Conservation (phyloP, 2,797 vertebrate species). For the Molossus alvarezi region DNA sequence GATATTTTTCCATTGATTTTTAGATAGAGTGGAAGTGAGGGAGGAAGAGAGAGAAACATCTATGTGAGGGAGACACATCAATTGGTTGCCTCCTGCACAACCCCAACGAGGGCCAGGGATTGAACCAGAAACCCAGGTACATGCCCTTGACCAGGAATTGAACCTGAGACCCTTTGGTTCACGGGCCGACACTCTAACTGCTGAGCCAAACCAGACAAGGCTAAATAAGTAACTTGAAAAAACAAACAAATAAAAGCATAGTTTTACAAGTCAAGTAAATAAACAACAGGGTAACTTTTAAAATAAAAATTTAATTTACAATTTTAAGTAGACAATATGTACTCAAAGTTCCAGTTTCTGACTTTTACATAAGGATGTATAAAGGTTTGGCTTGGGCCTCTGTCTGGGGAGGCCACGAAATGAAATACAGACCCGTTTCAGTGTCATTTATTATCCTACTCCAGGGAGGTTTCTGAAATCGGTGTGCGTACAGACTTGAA, state of each 20-base stretch:
- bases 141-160: too few relatives aligned
- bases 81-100: too few relatives aligned
- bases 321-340: not conserved
- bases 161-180: too few relatives aligned
- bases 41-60: too few relatives aligned
- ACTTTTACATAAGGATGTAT: not conserved
- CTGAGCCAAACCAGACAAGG: too few relatives aligned
- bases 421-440: not conserved
- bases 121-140: too few relatives aligned
- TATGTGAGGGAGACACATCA: too few relatives aligned
- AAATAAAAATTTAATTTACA: conserved; percentile 30
- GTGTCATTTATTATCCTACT: not conserved
- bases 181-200: too few relatives aligned
- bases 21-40: too few relatives aligned
- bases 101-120: too few relatives aligned
- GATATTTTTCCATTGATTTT: too few relatives aligned
- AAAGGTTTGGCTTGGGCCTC: not conserved
- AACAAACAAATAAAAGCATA: not conserved
- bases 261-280: conserved; percentile 36
- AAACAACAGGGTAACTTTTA: not conserved
- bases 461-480: not conserved
- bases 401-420: not conserved
- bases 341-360: not conserved
- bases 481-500: not conserved
- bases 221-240: not conserved